A percentile compares a stretch with the other conserved stretches of the same genome.
Conservation (phyloP, 2,113 vertebrate genomes). For the Pelecanus crispus region DNA sequence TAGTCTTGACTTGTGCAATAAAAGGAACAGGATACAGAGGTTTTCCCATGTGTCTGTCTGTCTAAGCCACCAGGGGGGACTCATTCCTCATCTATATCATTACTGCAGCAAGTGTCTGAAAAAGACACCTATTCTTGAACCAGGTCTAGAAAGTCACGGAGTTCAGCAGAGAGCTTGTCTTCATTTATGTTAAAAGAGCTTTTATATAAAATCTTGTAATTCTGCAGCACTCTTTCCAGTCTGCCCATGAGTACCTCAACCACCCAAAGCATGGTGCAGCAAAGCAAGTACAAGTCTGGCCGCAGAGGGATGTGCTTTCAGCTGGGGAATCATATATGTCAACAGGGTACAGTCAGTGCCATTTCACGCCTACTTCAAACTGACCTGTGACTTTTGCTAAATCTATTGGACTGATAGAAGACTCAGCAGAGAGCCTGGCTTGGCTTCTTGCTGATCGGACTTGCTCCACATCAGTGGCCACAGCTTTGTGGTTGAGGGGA, state of each 20-base stretch:
- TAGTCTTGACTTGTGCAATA: not conserved
- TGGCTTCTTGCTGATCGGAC: not conserved
- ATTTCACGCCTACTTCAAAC: not conserved
- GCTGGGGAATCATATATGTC: fast-evolving
- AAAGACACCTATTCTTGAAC: not conserved
- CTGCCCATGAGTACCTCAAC: not conserved
- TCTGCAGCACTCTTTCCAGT: not conserved
- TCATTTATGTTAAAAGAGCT: not conserved
- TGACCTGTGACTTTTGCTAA: not conserved
- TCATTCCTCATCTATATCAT: slow-evolving; percentile 13
- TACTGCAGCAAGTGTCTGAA: not conserved
- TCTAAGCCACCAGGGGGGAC: slow-evolving; percentile 49
- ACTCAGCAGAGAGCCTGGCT: not conserved
- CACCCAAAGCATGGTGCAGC: fast-evolving
- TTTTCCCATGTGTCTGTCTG: not conserved
- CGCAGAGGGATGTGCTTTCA: fast-evolving
- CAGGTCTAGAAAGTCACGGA: not conserved
- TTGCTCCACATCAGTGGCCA: not conserved
- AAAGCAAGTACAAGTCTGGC: not conserved
- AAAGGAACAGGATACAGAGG: not conserved
- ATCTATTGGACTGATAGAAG: not conserved
- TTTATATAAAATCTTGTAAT: not conserved
- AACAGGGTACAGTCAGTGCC: not conserved
- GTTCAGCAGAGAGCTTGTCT: not conserved
- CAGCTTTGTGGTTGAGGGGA: not conserved